Base-by-base conservation (phyloP, 2,888 invertebrate genomes). In the Ophion costatus region DNA sequence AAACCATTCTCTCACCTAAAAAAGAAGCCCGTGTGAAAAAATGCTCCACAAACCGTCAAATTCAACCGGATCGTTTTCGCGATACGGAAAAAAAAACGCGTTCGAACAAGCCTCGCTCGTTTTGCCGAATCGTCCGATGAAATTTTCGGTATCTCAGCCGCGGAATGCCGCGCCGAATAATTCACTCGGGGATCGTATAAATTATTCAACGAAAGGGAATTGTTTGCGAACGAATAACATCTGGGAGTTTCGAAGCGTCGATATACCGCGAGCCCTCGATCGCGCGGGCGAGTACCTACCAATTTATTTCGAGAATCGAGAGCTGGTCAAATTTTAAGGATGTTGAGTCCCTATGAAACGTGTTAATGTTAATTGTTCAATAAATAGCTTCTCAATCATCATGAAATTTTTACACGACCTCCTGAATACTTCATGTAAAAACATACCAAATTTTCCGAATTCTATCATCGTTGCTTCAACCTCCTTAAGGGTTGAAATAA, bases 131-230 rank as follows among this genome's bases (percentile, higher is more conserved):
- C 51, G 17, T 3, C 51, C 51, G 17, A 0, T 3, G 17, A 51
- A 51, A 51, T 17, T 1, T 51, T 14, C 51, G 51, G 17, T 51
- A 51, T 51, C 51, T 51, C 51, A 14, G 17, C 4, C 51, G 51
- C 14, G 51, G 4, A 51, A 51, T 14, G 17, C 51, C 17, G 17
- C 33, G 3, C 3, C 29, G 33, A 29, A 64, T 29, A 64, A 33
- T 24, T 64, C 29, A 7, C 10, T 67, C 33, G 17, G 0, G n/a
- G 38, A 20, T 38, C 20, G n/a, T 67, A 20, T 38, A 33, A 29
- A 64, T 33, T 14, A 33, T 17, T 64, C 33, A 61, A 64, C 64
- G 64, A 24, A 22, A 17, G 64, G 20, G 59, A 64, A 67, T 38
- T 38, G 38, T 67, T 67, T 67, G 59, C 2, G 20, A 10, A 22